A percentile compares a stretch with the other conserved stretches of the same genome.
phyloP scores from a whole-genome alignment of 2,113 vertebrate species.

The Porphyrio hochstetteri region DNA sequence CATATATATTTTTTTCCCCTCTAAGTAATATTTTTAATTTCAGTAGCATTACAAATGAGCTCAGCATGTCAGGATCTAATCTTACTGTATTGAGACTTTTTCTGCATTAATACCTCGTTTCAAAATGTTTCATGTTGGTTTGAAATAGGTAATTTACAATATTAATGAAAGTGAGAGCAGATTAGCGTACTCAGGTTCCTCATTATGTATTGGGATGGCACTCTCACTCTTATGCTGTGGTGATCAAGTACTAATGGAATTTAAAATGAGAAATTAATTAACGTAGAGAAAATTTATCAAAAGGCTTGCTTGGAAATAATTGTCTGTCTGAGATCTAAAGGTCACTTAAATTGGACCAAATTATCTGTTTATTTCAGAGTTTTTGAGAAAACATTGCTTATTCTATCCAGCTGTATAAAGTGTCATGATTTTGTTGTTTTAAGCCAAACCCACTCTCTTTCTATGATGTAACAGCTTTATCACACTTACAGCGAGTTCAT shows the following conservation, averaged over 20 bases:
- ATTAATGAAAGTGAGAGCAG: conserved; percentile 60
- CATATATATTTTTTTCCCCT: neutral
- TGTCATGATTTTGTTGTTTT: neutral
- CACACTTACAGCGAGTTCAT: neutral
- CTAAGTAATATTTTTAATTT: neutral
- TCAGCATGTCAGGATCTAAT: neutral
- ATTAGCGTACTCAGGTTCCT: conserved; percentile 49
- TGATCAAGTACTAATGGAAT: conserved; percentile 72
- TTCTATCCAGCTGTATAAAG: neutral
- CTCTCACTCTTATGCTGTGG: conserved; percentile 34
- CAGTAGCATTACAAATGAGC: neutral
- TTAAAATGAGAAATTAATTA: conserved; percentile 71
- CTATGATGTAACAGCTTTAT: neutral
- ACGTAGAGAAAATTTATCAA: conserved; percentile 39
- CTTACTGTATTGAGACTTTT: neutral
- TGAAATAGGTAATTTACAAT: conserved; percentile 54
- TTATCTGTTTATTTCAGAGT: conserved; percentile 25
- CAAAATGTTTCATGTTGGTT: conserved; percentile 44
- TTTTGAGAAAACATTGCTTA: neutral
- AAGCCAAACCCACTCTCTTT: neutral
- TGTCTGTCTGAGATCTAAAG: conserved; percentile 45
- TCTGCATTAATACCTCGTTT: conserved; percentile 39
- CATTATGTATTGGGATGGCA: conserved; percentile 33
- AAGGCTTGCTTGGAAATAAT: conserved; percentile 45
- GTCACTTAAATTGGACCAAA: conserved; percentile 37